phyloP scores from a whole-genome alignment of 2,113 vertebrate genomes.

The Paracanthobrama guichenoti region DNA sequence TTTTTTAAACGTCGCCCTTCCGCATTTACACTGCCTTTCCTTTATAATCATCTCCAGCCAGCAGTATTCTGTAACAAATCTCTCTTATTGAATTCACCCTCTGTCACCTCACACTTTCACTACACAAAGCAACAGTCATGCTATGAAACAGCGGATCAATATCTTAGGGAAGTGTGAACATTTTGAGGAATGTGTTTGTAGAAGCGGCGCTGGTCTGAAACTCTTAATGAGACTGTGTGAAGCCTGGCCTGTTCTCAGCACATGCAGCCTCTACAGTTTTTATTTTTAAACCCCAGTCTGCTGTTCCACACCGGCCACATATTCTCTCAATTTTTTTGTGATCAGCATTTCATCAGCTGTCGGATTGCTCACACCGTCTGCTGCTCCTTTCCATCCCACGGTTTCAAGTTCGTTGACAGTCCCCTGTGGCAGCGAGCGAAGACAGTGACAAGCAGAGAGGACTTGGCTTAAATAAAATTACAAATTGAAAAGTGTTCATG shows the following conservation, averaged over 20 bases:
- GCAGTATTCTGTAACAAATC: not conserved
- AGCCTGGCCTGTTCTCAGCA: not conserved
- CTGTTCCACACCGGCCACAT: constrained; percentile 21
- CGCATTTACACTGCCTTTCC: not conserved
- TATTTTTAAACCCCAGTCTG: constrained; percentile 50
- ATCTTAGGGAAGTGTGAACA: constrained; percentile 7
- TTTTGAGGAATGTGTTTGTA: constrained; percentile 21
- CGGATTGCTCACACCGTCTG: constrained; percentile 42
- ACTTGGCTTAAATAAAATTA: not conserved
- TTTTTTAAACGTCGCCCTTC: not conserved
- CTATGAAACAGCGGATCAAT: constrained; percentile 11
- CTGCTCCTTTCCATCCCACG: constrained; percentile 11
- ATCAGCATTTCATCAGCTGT: constrained; percentile 45
- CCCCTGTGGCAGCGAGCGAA: not conserved
- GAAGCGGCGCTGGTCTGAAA: not conserved
- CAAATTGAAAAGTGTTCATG: not conserved
- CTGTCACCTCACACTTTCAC: not conserved
- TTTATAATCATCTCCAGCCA: not conserved
- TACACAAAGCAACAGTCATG: not conserved
- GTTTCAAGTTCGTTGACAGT: not conserved
- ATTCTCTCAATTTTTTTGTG: constrained; percentile 23
- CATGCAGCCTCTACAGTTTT: constrained; percentile 29
- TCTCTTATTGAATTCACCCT: constrained; percentile 12
- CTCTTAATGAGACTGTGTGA: constrained; percentile 16
- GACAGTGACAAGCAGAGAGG: not conserved